Conservation (phyloP, 1,140 invertebrate species). For the Reticulitermes speratus region DNA sequence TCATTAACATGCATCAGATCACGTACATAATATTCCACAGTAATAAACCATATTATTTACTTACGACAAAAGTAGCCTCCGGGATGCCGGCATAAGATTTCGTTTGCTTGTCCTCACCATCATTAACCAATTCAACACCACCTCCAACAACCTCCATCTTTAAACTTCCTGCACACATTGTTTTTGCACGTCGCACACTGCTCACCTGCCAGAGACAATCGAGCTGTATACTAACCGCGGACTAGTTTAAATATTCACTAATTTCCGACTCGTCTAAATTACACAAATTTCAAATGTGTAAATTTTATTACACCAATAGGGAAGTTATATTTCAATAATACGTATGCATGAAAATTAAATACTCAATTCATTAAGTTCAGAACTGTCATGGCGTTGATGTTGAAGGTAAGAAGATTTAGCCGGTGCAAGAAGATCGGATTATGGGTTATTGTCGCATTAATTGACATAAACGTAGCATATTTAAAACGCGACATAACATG, state of each 20-base stretch:
- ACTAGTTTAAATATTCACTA: not conserved
- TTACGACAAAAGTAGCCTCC: constrained; percentile 77
- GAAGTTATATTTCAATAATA: too few relatives aligned
- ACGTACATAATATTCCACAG: not conserved
- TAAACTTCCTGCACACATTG: not conserved
- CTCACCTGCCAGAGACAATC: too few relatives aligned
- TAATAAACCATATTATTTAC: constrained; percentile 38
- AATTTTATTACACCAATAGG: not conserved
- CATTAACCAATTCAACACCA: not conserved
- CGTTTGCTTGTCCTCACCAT: constrained; percentile 49
- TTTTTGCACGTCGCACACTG: too few relatives aligned
- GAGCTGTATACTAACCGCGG: not conserved
- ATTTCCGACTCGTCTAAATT: not conserved
- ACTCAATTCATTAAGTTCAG: not conserved
- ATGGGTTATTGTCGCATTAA: not conserved
- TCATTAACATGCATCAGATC: too few relatives aligned
- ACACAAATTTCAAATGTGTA: not conserved
- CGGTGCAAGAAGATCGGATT: not conserved
- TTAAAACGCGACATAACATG: not conserved
- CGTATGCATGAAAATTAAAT: not conserved
- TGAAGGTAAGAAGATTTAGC: constrained; percentile 12
- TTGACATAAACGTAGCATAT: not conserved
- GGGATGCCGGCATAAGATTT: constrained; percentile 78
- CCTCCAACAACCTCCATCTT: constrained; percentile 24
- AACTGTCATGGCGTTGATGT: constrained; percentile 31